Conservation (phyloP, 2,797 vertebrate species). For the Aulostomus chinensis region DNA sequence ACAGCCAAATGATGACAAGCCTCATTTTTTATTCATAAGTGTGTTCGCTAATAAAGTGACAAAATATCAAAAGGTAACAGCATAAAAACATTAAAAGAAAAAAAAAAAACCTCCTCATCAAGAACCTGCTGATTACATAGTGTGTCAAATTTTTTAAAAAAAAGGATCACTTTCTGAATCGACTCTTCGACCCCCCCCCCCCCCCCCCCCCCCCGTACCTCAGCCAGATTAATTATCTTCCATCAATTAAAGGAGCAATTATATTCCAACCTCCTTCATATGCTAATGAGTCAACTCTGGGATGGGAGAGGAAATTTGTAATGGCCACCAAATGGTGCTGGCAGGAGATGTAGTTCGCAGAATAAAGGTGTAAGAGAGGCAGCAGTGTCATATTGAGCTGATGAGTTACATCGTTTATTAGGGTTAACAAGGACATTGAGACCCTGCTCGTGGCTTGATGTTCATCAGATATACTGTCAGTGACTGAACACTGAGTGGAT, state of each 20-base stretch:
- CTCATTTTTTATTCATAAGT: conserved; percentile 30
- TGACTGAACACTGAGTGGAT: background rate
- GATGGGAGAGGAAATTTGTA: conserved; percentile 36
- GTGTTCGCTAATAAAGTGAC: conserved; percentile 36
- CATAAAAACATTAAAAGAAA: conserved; percentile 27
- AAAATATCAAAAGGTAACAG: conserved; percentile 44
- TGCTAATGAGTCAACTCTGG: conserved; percentile 66
- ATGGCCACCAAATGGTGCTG: conserved; percentile 36
- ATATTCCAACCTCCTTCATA: conserved; percentile 69
- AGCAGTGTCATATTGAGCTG: background rate
- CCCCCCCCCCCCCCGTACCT: conserved; percentile 26
- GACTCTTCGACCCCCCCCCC: conserved; percentile 13
- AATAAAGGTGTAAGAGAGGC: background rate
- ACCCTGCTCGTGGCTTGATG: background rate
- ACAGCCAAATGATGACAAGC: conserved; percentile 21
- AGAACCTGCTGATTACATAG: conserved; percentile 45
- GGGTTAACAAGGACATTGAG: conserved; percentile 14
- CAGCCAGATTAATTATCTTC: conserved; percentile 72
- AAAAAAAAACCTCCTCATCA: conserved; percentile 35
- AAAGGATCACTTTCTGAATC: conserved; percentile 25
- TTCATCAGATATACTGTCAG: conserved; percentile 1
- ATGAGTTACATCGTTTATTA: conserved; percentile 9
- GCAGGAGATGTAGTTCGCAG: conserved; percentile 9
- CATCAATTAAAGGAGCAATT: conserved; percentile 77
- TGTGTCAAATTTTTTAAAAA: conserved; percentile 27